A percentile compares a stretch with the other conserved stretches of the same genome.
These are phyloP conservation scores for Gulo gulo DNA, from an alignment of 2,113 vertebrate genomes.

Conservation along the genomic window DNA sequence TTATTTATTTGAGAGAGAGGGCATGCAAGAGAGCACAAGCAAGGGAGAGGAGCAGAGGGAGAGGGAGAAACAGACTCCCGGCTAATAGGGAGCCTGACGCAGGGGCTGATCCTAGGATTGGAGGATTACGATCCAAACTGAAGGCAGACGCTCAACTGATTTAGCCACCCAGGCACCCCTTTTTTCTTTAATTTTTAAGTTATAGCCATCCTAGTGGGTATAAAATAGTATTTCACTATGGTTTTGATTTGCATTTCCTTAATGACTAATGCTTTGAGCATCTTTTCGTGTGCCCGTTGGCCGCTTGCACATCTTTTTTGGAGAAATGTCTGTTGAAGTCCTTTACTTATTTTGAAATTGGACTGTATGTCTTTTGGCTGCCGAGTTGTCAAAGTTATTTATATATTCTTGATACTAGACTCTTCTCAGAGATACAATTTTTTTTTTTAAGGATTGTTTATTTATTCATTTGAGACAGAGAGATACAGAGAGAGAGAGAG, in stretches of 20 bases:
- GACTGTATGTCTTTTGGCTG: not conserved
- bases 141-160: not conserved
- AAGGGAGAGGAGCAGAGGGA: not conserved
- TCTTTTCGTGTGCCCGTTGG: not conserved
- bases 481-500: no score
- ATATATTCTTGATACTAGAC: not conserved
- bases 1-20: not conserved
- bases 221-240: not conserved
- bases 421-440: not conserved
- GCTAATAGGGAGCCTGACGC: not conserved
- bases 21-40: not conserved
- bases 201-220: not conserved
- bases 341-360: not conserved
- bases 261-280: not conserved
- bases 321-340: not conserved
- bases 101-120: not conserved
- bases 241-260: not conserved
- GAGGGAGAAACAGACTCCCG: not conserved
- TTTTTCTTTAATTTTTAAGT: not conserved
- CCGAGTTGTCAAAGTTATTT: not conserved
- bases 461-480: no score
- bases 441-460: not conserved
- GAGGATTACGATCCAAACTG: not conserved
- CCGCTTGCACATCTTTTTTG: not conserved
- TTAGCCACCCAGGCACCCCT: not conserved